Conservation (phyloP, 1,140 invertebrate genomes). For the Bombus superbus region DNA sequence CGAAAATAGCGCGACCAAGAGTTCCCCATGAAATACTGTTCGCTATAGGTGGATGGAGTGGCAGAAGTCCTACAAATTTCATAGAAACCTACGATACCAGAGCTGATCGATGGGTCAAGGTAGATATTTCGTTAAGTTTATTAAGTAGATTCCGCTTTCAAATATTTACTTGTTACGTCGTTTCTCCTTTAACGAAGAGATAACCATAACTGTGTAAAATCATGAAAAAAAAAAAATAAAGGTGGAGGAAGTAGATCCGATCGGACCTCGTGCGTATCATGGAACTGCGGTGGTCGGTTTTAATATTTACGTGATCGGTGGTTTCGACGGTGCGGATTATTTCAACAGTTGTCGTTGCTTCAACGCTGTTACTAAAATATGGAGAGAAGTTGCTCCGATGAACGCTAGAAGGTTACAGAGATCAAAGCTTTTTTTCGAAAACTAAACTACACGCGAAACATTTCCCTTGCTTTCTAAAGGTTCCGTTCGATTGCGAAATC, state of each 20-base stretch:
- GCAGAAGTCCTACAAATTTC: conserved; percentile 87
- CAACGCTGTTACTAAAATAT: conserved; percentile 85
- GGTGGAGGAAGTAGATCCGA: conserved; percentile 84
- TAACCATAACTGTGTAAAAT: too few relatives aligned
- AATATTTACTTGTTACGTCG: too few relatives aligned
- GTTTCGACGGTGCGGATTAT: conserved; percentile 87
- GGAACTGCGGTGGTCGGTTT: conserved; percentile 87
- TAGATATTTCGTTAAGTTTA: background rate
- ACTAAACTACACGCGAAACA: background rate
- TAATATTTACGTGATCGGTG: conserved; percentile 88
- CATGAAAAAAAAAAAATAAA: conserved; percentile 34
- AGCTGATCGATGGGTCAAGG: conserved; percentile 88
- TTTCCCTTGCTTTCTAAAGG: background rate
- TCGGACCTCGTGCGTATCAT: conserved; percentile 88
- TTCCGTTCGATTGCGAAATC: too few relatives aligned
- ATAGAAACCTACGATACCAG: conserved; percentile 91
- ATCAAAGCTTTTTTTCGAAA: background rate
- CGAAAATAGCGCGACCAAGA: conserved; percentile 86
- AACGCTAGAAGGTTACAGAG: conserved; percentile 82
- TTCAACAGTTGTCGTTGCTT: conserved; percentile 87
- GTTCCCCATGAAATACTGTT: conserved; percentile 89
- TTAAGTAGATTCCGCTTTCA: too few relatives aligned
- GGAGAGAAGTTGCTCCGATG: conserved; percentile 87
- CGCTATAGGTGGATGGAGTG: conserved; percentile 90
- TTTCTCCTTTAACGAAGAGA: too few relatives aligned